Base-by-base conservation (phyloP, 2,888 invertebrate species). In the Boloria selene region DNA sequence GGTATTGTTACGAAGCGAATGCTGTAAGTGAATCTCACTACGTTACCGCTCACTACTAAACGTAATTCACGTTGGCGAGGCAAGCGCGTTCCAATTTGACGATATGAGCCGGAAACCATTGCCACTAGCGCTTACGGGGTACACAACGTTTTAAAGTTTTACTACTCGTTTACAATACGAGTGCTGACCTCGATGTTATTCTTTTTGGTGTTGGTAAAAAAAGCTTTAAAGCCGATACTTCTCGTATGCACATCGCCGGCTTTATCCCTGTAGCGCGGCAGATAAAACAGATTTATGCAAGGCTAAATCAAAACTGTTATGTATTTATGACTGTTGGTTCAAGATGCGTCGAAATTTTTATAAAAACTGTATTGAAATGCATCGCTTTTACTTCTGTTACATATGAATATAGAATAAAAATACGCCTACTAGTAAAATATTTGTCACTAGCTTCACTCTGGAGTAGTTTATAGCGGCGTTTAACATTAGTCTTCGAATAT, bases 1-100 rank as follows among this genome's bases (percentile, higher is more conserved):
- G 78, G 79, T 77, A 80, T 73, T 79, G 84, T 87, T 86, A 86
- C 82, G 85, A 79, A 84, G 77, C 73, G 76, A 81, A 79, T 79
- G 75, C 77, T 78, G 77, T 80, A 82, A 85, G 81, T 81, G 81
- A 83, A 83, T 81, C 80, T 80, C 72, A 70, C 76, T 71, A 74
- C 70, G 71, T 78, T 76, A 75, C 72, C 73, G 72, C 70, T 75
- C 74, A 74, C 73, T 67, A 70, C 74, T 71, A 75, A 74, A 70
- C 71, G 76, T 81, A 77, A 81, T 81, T 81, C 76, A 76, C 71
- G 66, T 71, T 74, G 77, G 78, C 75, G 78, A 76, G 76, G 72
- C 79, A 75, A 70, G 77, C 64, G 74, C 73, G 74, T 80, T 81
- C 78, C 83, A 83, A 83, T 84, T 79, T 76, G 71, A 73, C 70